A percentile compares a stretch with the other conserved stretches of the same genome.
These are phyloP conservation scores for Hypsibius dujardini DNA, from an alignment of 1,140 invertebrate genomes.

Conservation along the genomic window DNA sequence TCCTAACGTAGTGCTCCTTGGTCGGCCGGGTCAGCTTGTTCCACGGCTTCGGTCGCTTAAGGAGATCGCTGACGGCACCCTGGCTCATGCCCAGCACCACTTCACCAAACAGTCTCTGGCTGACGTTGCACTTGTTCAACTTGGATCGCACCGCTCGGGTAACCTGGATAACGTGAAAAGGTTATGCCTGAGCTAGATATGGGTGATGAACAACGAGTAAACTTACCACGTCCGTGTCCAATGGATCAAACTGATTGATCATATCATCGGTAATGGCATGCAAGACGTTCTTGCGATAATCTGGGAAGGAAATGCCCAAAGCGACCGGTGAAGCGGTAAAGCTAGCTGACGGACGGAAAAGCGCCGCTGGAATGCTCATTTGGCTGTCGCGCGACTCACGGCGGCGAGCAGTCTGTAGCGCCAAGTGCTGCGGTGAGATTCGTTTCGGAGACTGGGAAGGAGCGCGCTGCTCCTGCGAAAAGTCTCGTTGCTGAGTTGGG, in stretches of 20 bases:
- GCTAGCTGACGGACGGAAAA: background rate
- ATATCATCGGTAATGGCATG: slow-evolving; percentile 13
- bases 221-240: slow-evolving; percentile 2
- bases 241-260: slow-evolving; percentile 13
- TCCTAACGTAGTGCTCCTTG: slow-evolving; percentile 84
- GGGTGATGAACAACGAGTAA: no score
- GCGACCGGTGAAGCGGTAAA: slow-evolving; percentile 14
- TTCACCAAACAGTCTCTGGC: slow-evolving; percentile 91
- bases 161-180: background rate
- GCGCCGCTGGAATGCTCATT: background rate
- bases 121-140: slow-evolving; percentile 92
- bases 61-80: slow-evolving; percentile 78
- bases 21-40: slow-evolving; percentile 93
- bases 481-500: background rate
- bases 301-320: slow-evolving; percentile 13
- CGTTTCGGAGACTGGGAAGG: slow-evolving; percentile 1
- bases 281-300: slow-evolving; percentile 6
- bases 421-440: background rate
- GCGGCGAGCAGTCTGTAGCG: background rate
- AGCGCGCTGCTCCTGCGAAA: background rate
- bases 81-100: slow-evolving; percentile 87
- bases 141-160: slow-evolving; percentile 29
- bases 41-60: slow-evolving; percentile 88
- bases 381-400: background rate
- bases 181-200: no score